Evolutionary conservation across 1,140 invertebrate species (phyloP), one percentile per base, ranked within the genome.

Genomic region (Planococcus citri): DNA sequence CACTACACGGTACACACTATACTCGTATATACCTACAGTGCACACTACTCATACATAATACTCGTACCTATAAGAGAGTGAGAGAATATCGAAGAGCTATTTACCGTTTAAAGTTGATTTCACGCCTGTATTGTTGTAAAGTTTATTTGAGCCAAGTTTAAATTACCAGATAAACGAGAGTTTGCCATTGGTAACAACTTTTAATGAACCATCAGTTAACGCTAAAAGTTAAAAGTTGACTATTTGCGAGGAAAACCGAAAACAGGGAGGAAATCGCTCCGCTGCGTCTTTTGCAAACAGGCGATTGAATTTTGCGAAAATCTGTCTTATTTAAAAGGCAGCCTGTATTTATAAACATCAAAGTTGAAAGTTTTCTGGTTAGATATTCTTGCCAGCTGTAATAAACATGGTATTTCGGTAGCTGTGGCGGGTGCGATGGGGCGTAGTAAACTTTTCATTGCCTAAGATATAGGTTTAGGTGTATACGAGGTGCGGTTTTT

Each of bases 121-220:
- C 10, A 51, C 41, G 41, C 41, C 41, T 51, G 12, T 51, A 51
- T 51, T 51, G 41, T 51, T 17, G 41, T 20, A 20, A 51, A 51
- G 41, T 51, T 51, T 51, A 51, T 51, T 51, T n/a, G 41, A 51
- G 41, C 12, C 41, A 51, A 51, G 41, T 51, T 51, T 51, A 51
- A 51, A 51, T 51, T 51, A 51, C 41, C 41, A 51, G 41, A 51
- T 51, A 51, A 51, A 51, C 41, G 41, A 51, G n/a, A 51, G 41
- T 51, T 51, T 51, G 41, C 41, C 41, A 51, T 51, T 51, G 41
- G 12, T 51, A 51, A 51, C 41, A 51, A 51, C 12, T 51, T 51
- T 51, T 51, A 51, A 51, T 51, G 41, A 51, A 51, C 41, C 41
- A 51, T 51, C 41, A 51, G 41, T 51, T 51, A 51, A 51, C 41